phyloP scores from a whole-genome alignment of 2,797 vertebrate species.

The Pseudocheirus occidentalis region DNA sequence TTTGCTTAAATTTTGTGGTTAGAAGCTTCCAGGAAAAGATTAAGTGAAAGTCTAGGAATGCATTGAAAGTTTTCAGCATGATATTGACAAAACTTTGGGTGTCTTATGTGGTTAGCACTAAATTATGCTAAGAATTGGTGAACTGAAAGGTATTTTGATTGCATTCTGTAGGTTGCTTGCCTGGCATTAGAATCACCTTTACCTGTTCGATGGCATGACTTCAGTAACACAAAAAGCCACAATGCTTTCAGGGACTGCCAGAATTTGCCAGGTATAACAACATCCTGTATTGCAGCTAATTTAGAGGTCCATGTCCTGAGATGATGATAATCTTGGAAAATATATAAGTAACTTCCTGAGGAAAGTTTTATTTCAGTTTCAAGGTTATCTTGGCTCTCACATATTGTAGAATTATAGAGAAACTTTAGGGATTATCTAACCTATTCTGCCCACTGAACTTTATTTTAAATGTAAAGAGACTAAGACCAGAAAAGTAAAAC shows the following conservation, averaged over 20 bases:
- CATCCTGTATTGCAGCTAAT: not conserved
- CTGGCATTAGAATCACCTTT: not conserved
- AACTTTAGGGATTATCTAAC: not conserved
- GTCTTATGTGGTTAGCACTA: not conserved
- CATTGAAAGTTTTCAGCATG: slow-evolving; percentile 1
- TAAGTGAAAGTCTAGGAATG: slow-evolving; percentile 2
- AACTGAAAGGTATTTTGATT: not conserved
- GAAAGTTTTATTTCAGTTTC: not conserved
- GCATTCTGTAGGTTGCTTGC: not conserved
- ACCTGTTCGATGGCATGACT: not conserved
- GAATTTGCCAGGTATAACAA: not conserved
- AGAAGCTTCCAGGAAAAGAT: not conserved
- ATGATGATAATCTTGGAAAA: not conserved
- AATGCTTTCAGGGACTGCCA: not conserved
- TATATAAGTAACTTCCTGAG: not conserved
- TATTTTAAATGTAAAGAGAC: not conserved
- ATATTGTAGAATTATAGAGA: not conserved
- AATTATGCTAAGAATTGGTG: not conserved
- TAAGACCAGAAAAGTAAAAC: not conserved
- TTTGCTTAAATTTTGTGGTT: slow-evolving; percentile 10
- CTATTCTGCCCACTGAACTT: not conserved
- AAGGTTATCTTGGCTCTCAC: not conserved
- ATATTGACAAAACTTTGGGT: not conserved
- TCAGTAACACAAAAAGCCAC: not conserved
- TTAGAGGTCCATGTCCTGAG: not conserved